phyloP scores from a whole-genome alignment of 2,113 vertebrate genomes.

The Xenopus laevis region DNA sequence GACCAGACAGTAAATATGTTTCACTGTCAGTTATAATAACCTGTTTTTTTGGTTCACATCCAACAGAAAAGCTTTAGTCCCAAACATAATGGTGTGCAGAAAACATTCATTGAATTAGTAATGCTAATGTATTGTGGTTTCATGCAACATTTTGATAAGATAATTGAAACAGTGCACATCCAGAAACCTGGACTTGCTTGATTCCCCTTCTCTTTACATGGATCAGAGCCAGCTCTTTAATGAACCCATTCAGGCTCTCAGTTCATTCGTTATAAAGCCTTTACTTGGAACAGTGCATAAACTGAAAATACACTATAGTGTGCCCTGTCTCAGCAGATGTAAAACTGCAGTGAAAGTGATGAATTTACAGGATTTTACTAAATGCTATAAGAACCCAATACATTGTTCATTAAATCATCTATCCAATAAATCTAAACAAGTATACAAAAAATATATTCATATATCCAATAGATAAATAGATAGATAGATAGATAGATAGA shows the following conservation, averaged over 20 bases:
- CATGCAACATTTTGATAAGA: conserved; percentile 20
- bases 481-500: no score
- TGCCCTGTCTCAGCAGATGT: background rate
- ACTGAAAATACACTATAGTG: background rate
- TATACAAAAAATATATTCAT: no score
- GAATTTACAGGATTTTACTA: background rate
- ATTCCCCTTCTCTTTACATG: conserved; percentile 10
- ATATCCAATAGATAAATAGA: no score
- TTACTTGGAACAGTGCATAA: conserved; percentile 13
- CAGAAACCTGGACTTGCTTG: conserved; percentile 3
- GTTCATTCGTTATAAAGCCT: conserved; percentile 30
- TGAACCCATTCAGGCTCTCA: background rate
- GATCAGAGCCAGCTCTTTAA: conserved; percentile 12
- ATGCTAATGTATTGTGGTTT: conserved; percentile 10
- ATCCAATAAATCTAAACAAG: no score
- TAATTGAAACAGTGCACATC: conserved; percentile 6
- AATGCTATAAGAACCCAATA: background rate
- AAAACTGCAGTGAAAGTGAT: background rate
- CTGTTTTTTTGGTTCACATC: no score
- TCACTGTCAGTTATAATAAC: no score
- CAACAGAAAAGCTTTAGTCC: no score
- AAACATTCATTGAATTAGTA: background rate
- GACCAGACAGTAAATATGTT: no score
- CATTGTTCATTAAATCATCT: no score
- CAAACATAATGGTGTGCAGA: background rate